Conservation (phyloP, 1,140 invertebrate species). For the Eriocheir sinensis region DNA sequence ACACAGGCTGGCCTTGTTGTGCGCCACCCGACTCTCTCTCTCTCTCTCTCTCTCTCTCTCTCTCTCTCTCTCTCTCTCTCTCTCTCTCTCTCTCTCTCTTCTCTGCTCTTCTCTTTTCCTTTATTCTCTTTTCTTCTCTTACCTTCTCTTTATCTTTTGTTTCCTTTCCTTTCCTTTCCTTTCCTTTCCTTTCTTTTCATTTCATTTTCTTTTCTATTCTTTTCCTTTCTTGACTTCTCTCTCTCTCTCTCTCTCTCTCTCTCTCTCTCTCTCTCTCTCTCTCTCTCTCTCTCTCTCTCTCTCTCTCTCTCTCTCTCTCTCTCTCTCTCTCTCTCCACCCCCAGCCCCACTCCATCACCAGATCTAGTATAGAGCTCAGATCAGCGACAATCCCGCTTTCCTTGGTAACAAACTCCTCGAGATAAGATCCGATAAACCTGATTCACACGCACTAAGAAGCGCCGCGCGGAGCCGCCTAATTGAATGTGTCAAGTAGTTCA, state of each 20-base stretch:
- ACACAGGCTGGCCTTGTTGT: slow-evolving; percentile 16
- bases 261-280: slow-evolving; percentile 10
- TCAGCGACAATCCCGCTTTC: too few relatives aligned
- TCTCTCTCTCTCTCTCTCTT: slow-evolving; percentile 1
- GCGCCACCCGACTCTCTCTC: neutral
- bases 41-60: neutral
- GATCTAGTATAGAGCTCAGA: too few relatives aligned
- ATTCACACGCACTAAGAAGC: too few relatives aligned
- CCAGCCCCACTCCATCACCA: too few relatives aligned
- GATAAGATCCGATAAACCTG: too few relatives aligned
- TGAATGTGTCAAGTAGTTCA: too few relatives aligned
- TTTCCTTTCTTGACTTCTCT: neutral
- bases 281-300: slow-evolving; percentile 18
- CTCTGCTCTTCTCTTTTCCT: neutral
- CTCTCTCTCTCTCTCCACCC: neutral
- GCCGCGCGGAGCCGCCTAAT: too few relatives aligned
- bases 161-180: neutral
- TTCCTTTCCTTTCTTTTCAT: neutral
- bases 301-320: neutral
- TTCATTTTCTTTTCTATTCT: neutral
- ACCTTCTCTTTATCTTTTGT: neutral
- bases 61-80: neutral
- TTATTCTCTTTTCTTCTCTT: neutral
- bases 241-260: slow-evolving; percentile 7
- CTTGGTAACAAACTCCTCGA: too few relatives aligned